Percentiles rank a stretch among this genome's conserved stretches.
Conservation (phyloP, 2,797 vertebrate species). For the Halcyon leucocephala region DNA sequence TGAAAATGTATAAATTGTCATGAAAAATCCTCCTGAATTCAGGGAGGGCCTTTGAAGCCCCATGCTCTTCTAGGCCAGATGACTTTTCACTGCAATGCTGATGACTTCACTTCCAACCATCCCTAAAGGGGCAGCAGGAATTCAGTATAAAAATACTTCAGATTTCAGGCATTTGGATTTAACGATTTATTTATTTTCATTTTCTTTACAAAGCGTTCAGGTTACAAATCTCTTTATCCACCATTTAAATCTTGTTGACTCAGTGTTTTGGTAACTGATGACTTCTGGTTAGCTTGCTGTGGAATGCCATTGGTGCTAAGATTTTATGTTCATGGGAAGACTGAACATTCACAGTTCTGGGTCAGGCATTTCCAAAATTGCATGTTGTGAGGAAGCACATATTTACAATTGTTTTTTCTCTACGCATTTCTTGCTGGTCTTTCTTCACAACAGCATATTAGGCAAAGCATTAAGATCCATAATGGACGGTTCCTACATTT, state of each 20-base stretch:
- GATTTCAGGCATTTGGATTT: background rate
- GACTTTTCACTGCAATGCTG: background rate
- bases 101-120: background rate
- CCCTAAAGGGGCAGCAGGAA: background rate
- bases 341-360: background rate
- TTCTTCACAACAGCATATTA: background rate
- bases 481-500: background rate
- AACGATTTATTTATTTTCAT: background rate
- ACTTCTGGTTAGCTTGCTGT: background rate
- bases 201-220: background rate
- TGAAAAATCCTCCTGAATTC: background rate
- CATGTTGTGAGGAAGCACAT: background rate
- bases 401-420: background rate
- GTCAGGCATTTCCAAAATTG: background rate
- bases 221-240: background rate
- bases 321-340: background rate
- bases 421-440: accelerated
- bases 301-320: background rate
- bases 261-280: background rate
- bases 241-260: background rate
- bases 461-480: background rate
- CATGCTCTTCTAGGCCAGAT: background rate
- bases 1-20: background rate
- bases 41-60: background rate
- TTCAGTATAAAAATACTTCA: background rate